A percentile compares a stretch with the other conserved stretches of the same genome.
Conservation (phyloP, 2,888 invertebrate species). For the Drosophila barbarae region DNA sequence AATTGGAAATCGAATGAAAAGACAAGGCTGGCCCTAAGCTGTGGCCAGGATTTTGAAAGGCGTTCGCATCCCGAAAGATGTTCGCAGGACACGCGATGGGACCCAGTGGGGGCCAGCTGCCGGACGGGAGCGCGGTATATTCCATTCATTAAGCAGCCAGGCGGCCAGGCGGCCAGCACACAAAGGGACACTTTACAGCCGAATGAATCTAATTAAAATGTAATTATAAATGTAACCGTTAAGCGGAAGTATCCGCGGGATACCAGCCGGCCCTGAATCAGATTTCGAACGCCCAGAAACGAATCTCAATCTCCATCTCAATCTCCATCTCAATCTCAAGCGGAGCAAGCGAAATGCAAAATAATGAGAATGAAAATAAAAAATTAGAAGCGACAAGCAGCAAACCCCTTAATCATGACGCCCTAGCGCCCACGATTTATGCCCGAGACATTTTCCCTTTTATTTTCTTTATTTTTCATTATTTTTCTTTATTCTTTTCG, state of each 20-base stretch:
- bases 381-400: slow-evolving; percentile 70
- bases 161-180: slow-evolving; percentile 58
- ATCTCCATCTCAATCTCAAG: neutral
- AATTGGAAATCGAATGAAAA: slow-evolving; percentile 71
- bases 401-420: slow-evolving; percentile 74
- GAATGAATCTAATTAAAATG: slow-evolving; percentile 81
- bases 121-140: slow-evolving; percentile 6
- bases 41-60: slow-evolving; percentile 36
- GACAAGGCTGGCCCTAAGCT: slow-evolving; percentile 44
- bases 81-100: slow-evolving; percentile 10
- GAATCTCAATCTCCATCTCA: slow-evolving; percentile 8
- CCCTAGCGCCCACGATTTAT: slow-evolving; percentile 68
- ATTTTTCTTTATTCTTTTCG: neutral
- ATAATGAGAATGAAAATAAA: slow-evolving; percentile 70
- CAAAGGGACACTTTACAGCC: slow-evolving; percentile 80
- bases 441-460: slow-evolving; percentile 45
- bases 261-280: slow-evolving; percentile 58
- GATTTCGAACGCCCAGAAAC: slow-evolving; percentile 13
- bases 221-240: slow-evolving; percentile 80
- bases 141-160: slow-evolving; percentile 63
- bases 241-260: slow-evolving; percentile 78
- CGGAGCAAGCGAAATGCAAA: slow-evolving; percentile 33
- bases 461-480: slow-evolving; percentile 6
- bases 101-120: slow-evolving; percentile 6
- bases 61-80: slow-evolving; percentile 25